These are phyloP conservation scores for Pachypsylla venusta DNA, from an alignment of 1,140 invertebrate species.

Conservation along the genomic window DNA sequence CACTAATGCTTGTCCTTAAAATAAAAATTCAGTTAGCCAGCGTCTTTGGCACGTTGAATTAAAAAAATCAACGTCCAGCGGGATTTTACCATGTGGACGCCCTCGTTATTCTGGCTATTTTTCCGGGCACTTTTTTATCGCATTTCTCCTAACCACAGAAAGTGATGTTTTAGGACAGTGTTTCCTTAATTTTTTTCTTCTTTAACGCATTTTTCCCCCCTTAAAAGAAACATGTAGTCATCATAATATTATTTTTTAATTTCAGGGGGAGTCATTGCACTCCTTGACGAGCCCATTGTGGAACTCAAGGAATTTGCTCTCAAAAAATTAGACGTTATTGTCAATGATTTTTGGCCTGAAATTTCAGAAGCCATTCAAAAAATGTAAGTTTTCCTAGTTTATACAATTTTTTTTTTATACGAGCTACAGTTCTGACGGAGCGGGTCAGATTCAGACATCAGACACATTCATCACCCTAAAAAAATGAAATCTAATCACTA, in stretches of 20 bases:
- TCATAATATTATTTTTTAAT: conserved; percentile 26
- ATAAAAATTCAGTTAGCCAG: too few species aligned
- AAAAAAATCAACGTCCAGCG: background rate
- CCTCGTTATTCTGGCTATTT: too few species aligned
- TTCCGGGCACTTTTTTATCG: too few species aligned
- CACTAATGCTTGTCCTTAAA: too few species aligned
- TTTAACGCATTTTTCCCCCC: background rate
- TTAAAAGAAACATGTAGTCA: background rate
- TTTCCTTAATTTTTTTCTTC: background rate
- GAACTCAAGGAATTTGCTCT: conserved; percentile 87
- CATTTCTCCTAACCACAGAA: background rate
- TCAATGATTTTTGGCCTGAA: conserved; percentile 97
- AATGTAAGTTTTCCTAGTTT: conserved; percentile 67
- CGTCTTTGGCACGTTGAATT: too few species aligned
- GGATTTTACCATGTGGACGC: too few species aligned
- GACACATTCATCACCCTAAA: too few species aligned
- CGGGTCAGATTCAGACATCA: too few species aligned
- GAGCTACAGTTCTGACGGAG: too few species aligned
- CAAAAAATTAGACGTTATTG: conserved; percentile 80
- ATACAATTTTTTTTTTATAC: too few species aligned
- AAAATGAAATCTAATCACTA: too few species aligned
- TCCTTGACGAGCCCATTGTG: conserved; percentile 82
- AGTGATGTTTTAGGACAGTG: background rate
- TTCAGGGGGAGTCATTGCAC: conserved; percentile 83
- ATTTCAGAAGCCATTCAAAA: conserved; percentile 95